These are phyloP conservation scores for Tachycineta bicolor DNA, from an alignment of 2,113 vertebrate species.

Conservation along the genomic window DNA sequence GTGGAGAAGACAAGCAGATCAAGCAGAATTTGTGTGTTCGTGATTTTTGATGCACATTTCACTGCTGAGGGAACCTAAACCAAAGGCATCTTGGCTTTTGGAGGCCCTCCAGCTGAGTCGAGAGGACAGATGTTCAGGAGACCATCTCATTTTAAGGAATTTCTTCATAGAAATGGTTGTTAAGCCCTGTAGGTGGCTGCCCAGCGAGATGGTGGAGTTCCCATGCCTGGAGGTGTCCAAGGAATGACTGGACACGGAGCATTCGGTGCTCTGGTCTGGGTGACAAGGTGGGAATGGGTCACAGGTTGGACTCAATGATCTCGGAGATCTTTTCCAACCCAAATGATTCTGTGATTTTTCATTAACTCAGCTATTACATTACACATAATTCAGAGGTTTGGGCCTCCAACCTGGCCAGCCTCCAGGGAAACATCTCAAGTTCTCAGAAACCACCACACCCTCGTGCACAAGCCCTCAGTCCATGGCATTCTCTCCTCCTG, in stretches of 20 bases:
- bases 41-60: not conserved
- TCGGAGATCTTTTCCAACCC: not conserved
- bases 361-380: not conserved
- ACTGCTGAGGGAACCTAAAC: not conserved
- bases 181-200: not conserved
- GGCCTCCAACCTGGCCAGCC: not conserved
- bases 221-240: not conserved
- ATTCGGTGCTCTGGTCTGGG: not conserved
- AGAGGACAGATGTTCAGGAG: not conserved
- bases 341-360: not conserved
- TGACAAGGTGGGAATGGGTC: not conserved
- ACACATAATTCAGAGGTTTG: not conserved
- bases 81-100: not conserved
- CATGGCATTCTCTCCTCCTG: not conserved
- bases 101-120: not conserved
- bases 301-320: no score
- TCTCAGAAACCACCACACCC: not conserved
- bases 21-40: not conserved
- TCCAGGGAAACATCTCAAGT: not conserved
- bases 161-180: not conserved
- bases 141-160: not conserved
- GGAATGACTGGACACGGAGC: not conserved
- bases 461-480: accelerated
- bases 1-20: not conserved
- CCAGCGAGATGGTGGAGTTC: accelerated